Evolutionary conservation across 2,113 vertebrate species (phyloP).

Genomic region (Gnathonemus longibarbis): DNA sequence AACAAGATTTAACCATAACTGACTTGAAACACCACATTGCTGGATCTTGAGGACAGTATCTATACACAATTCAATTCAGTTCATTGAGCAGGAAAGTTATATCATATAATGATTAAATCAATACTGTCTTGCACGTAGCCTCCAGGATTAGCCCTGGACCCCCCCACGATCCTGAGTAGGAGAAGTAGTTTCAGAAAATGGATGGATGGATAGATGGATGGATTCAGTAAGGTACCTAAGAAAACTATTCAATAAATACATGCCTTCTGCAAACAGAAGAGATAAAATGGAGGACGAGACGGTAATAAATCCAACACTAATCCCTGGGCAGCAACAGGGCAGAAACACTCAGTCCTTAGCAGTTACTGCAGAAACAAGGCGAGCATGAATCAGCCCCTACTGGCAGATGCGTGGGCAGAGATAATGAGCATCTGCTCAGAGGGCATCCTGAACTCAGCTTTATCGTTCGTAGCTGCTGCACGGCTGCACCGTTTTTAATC

Average conservation of each 20-base stretch:
- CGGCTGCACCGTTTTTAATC: not conserved
- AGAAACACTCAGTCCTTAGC: not conserved
- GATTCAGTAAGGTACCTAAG: not conserved
- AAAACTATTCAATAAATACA: not conserved
- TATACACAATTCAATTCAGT: not conserved
- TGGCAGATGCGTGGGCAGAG: not conserved
- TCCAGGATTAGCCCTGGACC: not conserved
- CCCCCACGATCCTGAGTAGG: not conserved
- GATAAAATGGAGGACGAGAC: not conserved
- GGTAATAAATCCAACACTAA: not conserved
- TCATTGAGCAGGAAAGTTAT: not conserved
- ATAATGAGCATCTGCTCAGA: not conserved
- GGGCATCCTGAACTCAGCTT: not conserved
- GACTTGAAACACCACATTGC: not conserved
- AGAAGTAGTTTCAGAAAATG: not conserved
- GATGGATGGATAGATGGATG: not conserved
- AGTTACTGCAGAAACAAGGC: not conserved
- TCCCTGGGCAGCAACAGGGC: not conserved
- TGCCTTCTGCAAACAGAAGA: not conserved
- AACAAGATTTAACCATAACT: not conserved
- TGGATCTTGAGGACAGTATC: not conserved
- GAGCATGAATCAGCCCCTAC: not conserved
- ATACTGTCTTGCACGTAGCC: not conserved
- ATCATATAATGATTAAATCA: not conserved
- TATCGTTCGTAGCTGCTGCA: not conserved